Base-by-base conservation (phyloP, 2,888 invertebrate genomes). In the Phortica magna region DNA sequence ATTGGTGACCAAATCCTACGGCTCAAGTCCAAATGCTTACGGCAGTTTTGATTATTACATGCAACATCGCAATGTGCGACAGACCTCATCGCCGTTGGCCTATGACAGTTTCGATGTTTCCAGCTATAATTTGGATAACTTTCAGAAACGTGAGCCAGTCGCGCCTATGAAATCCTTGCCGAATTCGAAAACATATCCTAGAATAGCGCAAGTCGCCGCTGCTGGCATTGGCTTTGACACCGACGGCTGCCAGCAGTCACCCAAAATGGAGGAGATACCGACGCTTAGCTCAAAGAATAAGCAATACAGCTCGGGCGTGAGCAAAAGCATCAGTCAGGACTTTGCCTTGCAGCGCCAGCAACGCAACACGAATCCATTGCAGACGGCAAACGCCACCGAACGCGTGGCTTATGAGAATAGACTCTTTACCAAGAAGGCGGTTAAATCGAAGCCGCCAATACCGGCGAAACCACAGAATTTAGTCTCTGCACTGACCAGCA, bases 11-110 rank as follows among this genome's bases (percentile, higher is more conserved):
- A 94, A 94, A 89, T 94, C 94, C 48, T 94, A 94, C 74, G 94
- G 94, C 0, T 94, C 94, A 0, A 94, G 94, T 89, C 94, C 94
- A 0, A 94, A 94, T 83, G 93, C 93, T 22, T 93, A 93, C 57
- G 93, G 92, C 7, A 93, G 93, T 81, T 93, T 94, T 73, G 93
- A 92, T 57, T 93, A 93, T 31, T 94, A 93, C 77, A 93, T 94
- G 91, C 84, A 64, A 71, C 87, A 87, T 57, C 83, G 80, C 39
- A 82, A 84, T 14, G 68, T 82, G 5, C 79, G 83, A 1, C 77
- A 81, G 53, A 83, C 82, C n/a, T 64, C 80, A 0, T 80, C 83
- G 55, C 84, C 75, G 17, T 78, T 10, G 74, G 65, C 81, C 39
- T 89, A 89, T 77, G 90, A 91, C 90, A 89, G 93, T 74, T 92